Evolutionary conservation across 2,113 vertebrate genomes (phyloP).

Genomic region (Seriola rivoliana): DNA sequence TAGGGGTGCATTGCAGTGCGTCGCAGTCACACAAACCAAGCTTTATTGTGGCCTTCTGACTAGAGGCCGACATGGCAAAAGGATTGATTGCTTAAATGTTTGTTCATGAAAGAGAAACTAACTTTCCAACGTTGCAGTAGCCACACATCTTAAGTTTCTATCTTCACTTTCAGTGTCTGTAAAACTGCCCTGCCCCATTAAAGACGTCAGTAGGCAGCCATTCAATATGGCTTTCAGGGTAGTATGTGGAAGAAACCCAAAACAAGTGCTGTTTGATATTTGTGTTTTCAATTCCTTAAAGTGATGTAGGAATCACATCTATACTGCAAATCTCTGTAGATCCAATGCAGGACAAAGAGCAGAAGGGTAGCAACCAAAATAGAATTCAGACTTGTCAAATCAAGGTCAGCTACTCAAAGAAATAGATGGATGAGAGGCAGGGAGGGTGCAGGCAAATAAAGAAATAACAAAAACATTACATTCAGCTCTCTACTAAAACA

Average conservation of each 20-base stretch:
- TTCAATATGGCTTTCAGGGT: conserved; percentile 24
- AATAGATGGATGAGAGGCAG: conserved; percentile 30
- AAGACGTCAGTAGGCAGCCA: conserved; percentile 33
- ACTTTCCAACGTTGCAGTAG: conserved; percentile 5
- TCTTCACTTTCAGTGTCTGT: conserved; percentile 34
- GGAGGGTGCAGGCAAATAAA: background rate
- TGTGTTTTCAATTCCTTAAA: background rate
- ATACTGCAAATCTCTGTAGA: conserved; percentile 16
- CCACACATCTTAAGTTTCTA: conserved; percentile 34
- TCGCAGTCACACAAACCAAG: background rate
- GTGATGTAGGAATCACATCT: background rate
- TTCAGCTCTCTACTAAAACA: background rate
- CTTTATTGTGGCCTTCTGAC: conserved; percentile 24
- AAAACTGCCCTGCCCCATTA: conserved; percentile 54
- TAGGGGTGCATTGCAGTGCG: background rate
- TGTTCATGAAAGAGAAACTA: conserved; percentile 27
- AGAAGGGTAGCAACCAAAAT: conserved; percentile 41
- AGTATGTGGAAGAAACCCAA: background rate
- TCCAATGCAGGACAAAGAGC: conserved; percentile 39
- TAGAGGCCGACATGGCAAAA: background rate
- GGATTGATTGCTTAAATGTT: conserved; percentile 35
- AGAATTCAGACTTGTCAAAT: conserved; percentile 33
- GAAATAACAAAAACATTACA: background rate
- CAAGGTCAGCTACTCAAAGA: conserved; percentile 59
- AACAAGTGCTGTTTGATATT: background rate